Evolutionary conservation across 2,113 vertebrate species (phyloP), one percentile per base, ranked within the genome.

Genomic region (Antechinus stuartii): DNA sequence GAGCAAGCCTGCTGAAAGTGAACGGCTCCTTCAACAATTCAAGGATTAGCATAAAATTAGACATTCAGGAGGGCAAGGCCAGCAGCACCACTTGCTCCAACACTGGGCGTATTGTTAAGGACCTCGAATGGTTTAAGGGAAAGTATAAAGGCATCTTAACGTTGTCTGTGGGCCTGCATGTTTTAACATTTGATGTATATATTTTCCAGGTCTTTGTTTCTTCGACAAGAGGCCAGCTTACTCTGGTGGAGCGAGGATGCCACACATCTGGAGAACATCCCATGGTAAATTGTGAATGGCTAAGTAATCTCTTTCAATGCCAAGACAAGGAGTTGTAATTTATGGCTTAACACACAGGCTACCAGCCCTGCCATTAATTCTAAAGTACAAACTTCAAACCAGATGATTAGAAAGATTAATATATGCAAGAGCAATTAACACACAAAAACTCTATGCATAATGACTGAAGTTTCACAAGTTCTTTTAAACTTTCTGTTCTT

Each of bases 1-100:
- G 96, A 97, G 94, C 96, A 98, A 98, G 97, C 95, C 96, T 98
- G 97, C 93, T 97, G 97, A 98, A 98, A 98, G 96, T 96, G 98
- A 97, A 98, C 98, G 95, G 90, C 84, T 94, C 96, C 97, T 97
- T 96, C 97, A 98, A 96, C 97, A 98, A 98, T 97, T 97, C 97
- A 55, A 98, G 98, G 99, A 99, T 99, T 99, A 99, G 94, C 99
- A 99, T 99, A 99, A 98, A 98, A 98, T 99, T 99, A 99, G 97
- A 96, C 97, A 97, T 92, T 96, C 98, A 98, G 97, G 93, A 97
- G 94, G 89, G 94, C 97, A 96, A 98, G 95, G 95, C 92, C 93
- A 95, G 97, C 97, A 91, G 61, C 90, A 97, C 94, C 94, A 94
- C 97, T 97, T 95, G 96, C 96, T 96, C 94, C 97, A 97, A 98